Base-by-base conservation (phyloP, 1,140 invertebrate species). In the Pygmarrhopalites habei region DNA sequence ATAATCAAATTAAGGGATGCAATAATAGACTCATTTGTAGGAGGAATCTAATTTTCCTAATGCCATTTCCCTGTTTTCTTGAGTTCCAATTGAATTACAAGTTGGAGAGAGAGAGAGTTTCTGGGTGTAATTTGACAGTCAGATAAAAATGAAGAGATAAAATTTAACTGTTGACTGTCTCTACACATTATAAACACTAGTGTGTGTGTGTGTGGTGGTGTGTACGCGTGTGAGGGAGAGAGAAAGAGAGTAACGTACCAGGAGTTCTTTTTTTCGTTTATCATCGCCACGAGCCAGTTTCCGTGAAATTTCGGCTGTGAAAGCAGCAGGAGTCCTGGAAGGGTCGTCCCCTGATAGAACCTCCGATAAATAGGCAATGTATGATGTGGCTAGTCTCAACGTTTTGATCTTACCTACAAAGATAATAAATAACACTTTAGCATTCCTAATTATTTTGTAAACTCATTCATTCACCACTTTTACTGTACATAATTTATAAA, bases 351-450 rank as follows among this genome's bases (percentile, higher is more conserved):
- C 77, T 23, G 77, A 73, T 15, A 82, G 69, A 23, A 82, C 74
- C 57, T 86, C 85, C 75, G 90, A 87, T 44, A 96, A 79, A 72
- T 95, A 93, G 10, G 87, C 87, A 65, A 95, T 95, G 75, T 96
- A 96, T 0, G 88, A 89, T 0, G 91, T 91, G 0, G 92, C 92
- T 66, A 95, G 76, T 49, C 91, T 82, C 29, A 96, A 79, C 0
- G 92, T 93, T 76, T 96, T 95, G 66, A 96, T 92, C 80, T 92
- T 93, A 43, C 69, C 69, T 71, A 58, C 44, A 46, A 46, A 35
- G 15, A 35, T 35, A 5, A 35, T 5, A 7, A 35, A 7, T 7
- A 15, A 35, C 5, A 35, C 5, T 5, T 35, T 35, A 7, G 32
- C 15, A 35, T 35, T 35, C 5, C 5, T 15, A 35, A 35, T 35